Percentiles rank a stretch among this genome's conserved stretches.
phyloP scores from a whole-genome alignment of 2,888 invertebrate species.

The Drosophila conformis region DNA sequence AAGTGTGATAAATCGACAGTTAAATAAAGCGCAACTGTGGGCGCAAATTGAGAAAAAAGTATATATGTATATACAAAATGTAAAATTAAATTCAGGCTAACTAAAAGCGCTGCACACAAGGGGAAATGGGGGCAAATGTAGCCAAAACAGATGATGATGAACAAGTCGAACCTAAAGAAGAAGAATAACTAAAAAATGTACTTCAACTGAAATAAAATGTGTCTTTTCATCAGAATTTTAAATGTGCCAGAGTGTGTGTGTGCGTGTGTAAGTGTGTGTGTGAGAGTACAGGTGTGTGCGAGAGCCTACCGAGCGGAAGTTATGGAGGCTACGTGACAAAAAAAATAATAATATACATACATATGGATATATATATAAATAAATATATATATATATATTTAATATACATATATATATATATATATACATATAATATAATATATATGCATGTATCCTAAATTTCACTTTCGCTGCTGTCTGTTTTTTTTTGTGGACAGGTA shows the following conservation, averaged over 20 bases:
- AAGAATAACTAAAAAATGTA: conserved; percentile 32
- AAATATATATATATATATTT: conserved; percentile 22
- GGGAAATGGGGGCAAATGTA: conserved; percentile 15
- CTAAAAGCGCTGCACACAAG: conserved; percentile 2
- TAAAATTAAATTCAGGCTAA: conserved; percentile 12
- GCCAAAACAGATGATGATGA: conserved; percentile 10
- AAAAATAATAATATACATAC: conserved; percentile 45
- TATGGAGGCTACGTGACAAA: conserved; percentile 73
- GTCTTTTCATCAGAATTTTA: conserved; percentile 80
- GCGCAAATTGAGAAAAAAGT: conserved; percentile 9
- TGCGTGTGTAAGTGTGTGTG: conserved; percentile 31
- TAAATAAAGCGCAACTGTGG: conserved; percentile 64
- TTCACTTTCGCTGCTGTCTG: conserved; percentile 62
- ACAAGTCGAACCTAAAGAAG: neutral
- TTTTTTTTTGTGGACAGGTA: conserved; percentile 43
- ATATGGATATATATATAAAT: conserved; percentile 15
- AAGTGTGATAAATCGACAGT: conserved; percentile 80
- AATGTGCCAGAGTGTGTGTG: conserved; percentile 55
- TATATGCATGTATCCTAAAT: conserved; percentile 23
- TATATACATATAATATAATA: conserved; percentile 24
- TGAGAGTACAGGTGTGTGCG: conserved; percentile 66
- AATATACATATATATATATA: conserved; percentile 13
- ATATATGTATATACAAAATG: conserved; percentile 15
- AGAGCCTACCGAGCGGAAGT: conserved; percentile 69
- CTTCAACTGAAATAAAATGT: conserved; percentile 65